Conservation (phyloP, 2,888 invertebrate species). For the Dolomedes plantarius region DNA sequence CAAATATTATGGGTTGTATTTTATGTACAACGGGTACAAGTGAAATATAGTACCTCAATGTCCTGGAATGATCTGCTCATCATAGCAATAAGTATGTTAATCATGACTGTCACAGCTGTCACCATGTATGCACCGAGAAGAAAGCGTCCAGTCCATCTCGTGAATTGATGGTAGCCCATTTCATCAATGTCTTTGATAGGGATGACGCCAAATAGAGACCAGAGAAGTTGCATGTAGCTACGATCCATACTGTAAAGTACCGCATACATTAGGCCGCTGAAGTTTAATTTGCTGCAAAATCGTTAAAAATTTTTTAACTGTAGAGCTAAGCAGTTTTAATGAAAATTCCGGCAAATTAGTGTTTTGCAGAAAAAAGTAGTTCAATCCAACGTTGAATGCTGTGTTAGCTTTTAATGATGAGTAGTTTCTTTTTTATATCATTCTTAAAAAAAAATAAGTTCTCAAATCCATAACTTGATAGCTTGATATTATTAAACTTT, state of each 20-base stretch:
- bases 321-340: too few relatives aligned
- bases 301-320: neutral
- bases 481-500: too few relatives aligned
- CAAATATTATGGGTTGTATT: too few relatives aligned
- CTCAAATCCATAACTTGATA: too few relatives aligned
- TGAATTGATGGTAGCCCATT: conserved; percentile 76
- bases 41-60: conserved; percentile 77
- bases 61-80: conserved; percentile 79
- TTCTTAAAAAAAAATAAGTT: too few relatives aligned
- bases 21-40: neutral
- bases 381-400: too few relatives aligned
- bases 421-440: too few relatives aligned
- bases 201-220: conserved; percentile 78
- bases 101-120: conserved; percentile 79
- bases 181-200: conserved; percentile 76
- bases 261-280: neutral
- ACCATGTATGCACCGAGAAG: conserved; percentile 78
- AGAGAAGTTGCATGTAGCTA: conserved; percentile 76
- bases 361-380: too few relatives aligned
- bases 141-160: conserved; percentile 77
- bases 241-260: conserved; percentile 73
- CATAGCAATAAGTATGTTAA: conserved; percentile 79
- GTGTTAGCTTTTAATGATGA: too few relatives aligned
- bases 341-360: too few relatives aligned
- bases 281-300: neutral